A percentile compares a stretch with the other conserved stretches of the same genome.
These are phyloP conservation scores for Sarotherodon lohbergeri DNA, from an alignment of 2,113 vertebrate genomes.

Conservation along the genomic window DNA sequence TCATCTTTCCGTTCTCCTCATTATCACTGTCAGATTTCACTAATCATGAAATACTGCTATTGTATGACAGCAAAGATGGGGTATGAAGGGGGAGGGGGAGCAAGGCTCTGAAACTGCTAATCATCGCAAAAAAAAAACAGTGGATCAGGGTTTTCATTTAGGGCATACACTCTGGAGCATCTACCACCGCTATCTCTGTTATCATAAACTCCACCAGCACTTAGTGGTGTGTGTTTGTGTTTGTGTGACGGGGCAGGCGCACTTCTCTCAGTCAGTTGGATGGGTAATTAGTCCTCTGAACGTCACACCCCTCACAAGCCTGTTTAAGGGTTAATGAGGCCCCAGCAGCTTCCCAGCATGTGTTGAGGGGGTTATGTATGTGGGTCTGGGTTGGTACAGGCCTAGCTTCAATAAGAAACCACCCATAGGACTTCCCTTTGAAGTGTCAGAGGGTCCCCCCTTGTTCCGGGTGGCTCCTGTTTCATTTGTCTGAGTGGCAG, in stretches of 20 bases:
- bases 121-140: conserved; percentile 75
- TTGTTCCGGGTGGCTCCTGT: conserved; percentile 98
- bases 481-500: conserved; percentile 99
- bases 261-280: conserved; percentile 23
- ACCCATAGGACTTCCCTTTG: conserved; percentile 99
- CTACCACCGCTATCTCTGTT: conserved; percentile 20
- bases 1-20: conserved; percentile 51
- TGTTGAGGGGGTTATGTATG: conserved; percentile 43
- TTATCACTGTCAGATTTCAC: conserved; percentile 61
- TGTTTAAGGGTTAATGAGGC: conserved; percentile 99
- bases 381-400: conserved; percentile 72
- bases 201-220: background rate
- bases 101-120: conserved; percentile 80
- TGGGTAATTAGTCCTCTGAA: conserved; percentile 75
- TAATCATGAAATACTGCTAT: conserved; percentile 87
- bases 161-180: conserved; percentile 77
- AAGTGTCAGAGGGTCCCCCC: conserved; percentile 99
- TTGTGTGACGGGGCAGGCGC: conserved; percentile 13
- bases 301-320: conserved; percentile 87
- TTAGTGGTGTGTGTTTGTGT: conserved; percentile 35
- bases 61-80: conserved; percentile 64
- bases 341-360: conserved; percentile 92
- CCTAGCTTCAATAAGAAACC: conserved; percentile 97
- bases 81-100: background rate
- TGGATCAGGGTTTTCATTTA: conserved; percentile 95